phyloP scores from a whole-genome alignment of 1,140 invertebrate genomes.

The Pogonomyrmex barbatus region DNA sequence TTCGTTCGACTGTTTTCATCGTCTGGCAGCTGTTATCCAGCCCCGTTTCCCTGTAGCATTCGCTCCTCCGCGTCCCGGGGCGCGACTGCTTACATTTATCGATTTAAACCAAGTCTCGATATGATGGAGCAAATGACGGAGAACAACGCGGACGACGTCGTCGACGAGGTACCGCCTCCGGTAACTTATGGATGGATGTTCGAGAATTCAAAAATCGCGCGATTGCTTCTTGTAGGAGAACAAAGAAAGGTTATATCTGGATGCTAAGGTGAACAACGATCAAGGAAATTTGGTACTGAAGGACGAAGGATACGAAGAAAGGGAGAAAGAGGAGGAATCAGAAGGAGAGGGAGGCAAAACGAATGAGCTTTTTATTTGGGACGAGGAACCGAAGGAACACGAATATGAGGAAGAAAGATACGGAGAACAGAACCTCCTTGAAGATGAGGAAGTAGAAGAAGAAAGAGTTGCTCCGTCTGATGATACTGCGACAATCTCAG shows the following conservation, averaged over 20 bases:
- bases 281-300: background rate
- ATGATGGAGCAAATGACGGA: constrained; percentile 22
- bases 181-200: background rate
- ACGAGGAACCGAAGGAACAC: constrained; percentile 23
- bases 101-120: constrained; percentile 48
- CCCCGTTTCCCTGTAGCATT: constrained; percentile 44
- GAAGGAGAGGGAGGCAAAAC: background rate
- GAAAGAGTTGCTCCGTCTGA: constrained; percentile 31
- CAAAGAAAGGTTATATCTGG: constrained; percentile 27
- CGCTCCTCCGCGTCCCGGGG: constrained; percentile 32
- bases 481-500: constrained; percentile 48
- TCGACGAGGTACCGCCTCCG: constrained; percentile 35
- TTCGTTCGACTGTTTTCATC: constrained; percentile 76
- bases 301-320: background rate
- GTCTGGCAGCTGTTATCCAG: constrained; percentile 68
- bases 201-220: background rate
- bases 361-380: constrained; percentile 3
- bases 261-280: background rate
- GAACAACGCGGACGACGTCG: background rate
- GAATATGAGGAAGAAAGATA: constrained; percentile 34
- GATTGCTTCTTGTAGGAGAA: background rate
- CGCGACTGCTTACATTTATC: constrained; percentile 60
- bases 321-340: background rate
- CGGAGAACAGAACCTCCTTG: background rate
- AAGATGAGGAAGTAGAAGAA: constrained; percentile 41